These are phyloP conservation scores for Scaptomyza graminum DNA, from an alignment of 1,140 invertebrate genomes.

Conservation along the genomic window DNA sequence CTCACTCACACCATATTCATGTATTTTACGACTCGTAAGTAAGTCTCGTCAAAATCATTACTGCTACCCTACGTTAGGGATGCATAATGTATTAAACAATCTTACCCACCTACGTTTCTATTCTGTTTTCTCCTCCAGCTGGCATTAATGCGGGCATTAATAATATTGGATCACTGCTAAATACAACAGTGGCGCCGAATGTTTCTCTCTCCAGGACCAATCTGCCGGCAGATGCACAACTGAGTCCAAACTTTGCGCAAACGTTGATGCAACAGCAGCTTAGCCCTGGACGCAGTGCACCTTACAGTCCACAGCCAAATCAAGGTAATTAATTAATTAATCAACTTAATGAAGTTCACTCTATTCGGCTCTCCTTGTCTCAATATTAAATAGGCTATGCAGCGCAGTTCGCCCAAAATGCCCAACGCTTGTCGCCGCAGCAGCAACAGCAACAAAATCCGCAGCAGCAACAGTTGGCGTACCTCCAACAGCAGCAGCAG, in stretches of 20 bases:
- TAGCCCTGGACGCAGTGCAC: constrained; percentile 77
- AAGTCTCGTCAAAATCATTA: no score
- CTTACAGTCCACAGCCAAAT: constrained; percentile 81
- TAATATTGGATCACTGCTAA: constrained; percentile 91
- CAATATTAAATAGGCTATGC: constrained; percentile 60
- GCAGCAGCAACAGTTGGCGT: constrained; percentile 76
- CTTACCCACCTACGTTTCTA: no score
- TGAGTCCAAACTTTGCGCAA: constrained; percentile 87
- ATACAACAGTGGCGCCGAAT: constrained; percentile 92
- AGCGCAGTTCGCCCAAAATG: constrained; percentile 70
- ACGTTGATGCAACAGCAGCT: constrained; percentile 81
- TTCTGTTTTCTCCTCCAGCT: constrained; percentile 31
- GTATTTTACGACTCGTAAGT: no score
- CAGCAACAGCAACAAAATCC: constrained; percentile 63
- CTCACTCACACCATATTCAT: no score
- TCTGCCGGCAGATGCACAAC: constrained; percentile 89
- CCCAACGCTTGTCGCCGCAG: constrained; percentile 73
- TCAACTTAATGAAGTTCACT: background rate
- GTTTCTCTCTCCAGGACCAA: constrained; percentile 89
- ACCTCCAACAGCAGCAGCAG: constrained; percentile 66
- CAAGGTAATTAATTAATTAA: constrained; percentile 53
- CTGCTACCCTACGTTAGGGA: no score
- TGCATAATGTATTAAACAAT: no score
- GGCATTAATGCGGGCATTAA: constrained; percentile 87
- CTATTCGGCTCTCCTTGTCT: background rate